These are phyloP conservation scores for Enteromius thamalakanensis DNA, from an alignment of 2,797 vertebrate species.

Conservation along the genomic window DNA sequence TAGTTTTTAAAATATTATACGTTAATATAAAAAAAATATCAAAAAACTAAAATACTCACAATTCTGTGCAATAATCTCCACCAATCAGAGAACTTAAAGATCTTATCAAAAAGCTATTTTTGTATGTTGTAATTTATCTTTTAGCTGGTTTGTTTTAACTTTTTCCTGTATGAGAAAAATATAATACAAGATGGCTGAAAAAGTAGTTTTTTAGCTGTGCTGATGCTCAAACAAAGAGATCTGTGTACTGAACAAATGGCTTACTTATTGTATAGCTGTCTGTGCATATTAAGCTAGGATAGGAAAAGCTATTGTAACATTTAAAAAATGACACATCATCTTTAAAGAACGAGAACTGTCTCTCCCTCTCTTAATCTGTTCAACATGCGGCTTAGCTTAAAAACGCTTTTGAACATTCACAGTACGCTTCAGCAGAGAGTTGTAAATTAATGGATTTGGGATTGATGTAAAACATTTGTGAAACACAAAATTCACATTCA, in stretches of 20 bases:
- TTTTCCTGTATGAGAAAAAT: not conserved
- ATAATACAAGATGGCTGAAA: not conserved
- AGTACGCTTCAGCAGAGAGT: not conserved
- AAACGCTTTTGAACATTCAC: not conserved
- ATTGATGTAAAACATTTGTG: not conserved
- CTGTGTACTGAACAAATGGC: not conserved
- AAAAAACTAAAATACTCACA: too few species aligned
- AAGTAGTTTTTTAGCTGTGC: not conserved
- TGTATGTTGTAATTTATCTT: not conserved
- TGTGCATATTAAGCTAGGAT: not conserved
- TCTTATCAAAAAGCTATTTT: not conserved
- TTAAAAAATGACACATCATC: not conserved
- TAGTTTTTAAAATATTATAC: too few species aligned
- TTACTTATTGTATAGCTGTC: not conserved
- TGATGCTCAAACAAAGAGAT: not conserved
- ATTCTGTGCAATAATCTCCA: too few species aligned
- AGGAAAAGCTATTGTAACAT: not conserved
- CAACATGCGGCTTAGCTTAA: not conserved
- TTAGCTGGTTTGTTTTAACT: not conserved
- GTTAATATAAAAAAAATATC: too few species aligned
- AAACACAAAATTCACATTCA: not conserved
- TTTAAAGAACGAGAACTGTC: not conserved
- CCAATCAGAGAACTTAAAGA: too few species aligned
- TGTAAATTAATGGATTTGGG: not conserved
- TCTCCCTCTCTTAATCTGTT: conserved; percentile 1